These are phyloP conservation scores for Raphicerus campestris DNA, from an alignment of 2,113 vertebrate species.

Conservation along the genomic window DNA sequence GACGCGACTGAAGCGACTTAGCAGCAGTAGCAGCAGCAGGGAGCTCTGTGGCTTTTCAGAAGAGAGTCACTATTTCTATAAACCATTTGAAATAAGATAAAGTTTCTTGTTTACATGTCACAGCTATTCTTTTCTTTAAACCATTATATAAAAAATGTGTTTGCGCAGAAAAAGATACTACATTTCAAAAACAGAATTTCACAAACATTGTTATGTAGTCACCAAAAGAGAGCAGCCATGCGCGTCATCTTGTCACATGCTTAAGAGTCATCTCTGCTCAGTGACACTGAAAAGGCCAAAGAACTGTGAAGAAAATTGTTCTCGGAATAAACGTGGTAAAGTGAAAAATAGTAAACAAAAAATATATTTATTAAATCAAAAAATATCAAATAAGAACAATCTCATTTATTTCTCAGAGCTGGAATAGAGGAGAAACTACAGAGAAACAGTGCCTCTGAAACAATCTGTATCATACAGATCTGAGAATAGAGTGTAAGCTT, in stretches of 20 bases:
- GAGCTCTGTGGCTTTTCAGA: background rate
- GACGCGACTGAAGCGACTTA: too few relatives aligned
- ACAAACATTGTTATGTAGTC: background rate
- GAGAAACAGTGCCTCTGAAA: background rate
- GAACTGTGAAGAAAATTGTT: background rate
- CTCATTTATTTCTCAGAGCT: background rate
- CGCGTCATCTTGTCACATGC: background rate
- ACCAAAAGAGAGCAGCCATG: background rate
- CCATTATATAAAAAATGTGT: background rate
- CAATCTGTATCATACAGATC: background rate
- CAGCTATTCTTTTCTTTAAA: conserved; percentile 6
- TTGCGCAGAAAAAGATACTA: background rate
- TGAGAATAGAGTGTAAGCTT: background rate
- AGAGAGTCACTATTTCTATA: background rate
- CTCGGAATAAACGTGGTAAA: conserved; percentile 10
- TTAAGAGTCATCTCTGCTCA: conserved; percentile 26
- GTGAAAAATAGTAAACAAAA: background rate
- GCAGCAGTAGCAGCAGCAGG: too few relatives aligned
- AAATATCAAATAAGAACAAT: background rate
- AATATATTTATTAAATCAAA: background rate
- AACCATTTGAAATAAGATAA: background rate
- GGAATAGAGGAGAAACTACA: background rate
- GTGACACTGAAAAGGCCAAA: background rate
- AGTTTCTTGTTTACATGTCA: background rate
- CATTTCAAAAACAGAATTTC: background rate